phyloP scores from a whole-genome alignment of 2,888 invertebrate genomes.

The Zaprionus lineosus region DNA sequence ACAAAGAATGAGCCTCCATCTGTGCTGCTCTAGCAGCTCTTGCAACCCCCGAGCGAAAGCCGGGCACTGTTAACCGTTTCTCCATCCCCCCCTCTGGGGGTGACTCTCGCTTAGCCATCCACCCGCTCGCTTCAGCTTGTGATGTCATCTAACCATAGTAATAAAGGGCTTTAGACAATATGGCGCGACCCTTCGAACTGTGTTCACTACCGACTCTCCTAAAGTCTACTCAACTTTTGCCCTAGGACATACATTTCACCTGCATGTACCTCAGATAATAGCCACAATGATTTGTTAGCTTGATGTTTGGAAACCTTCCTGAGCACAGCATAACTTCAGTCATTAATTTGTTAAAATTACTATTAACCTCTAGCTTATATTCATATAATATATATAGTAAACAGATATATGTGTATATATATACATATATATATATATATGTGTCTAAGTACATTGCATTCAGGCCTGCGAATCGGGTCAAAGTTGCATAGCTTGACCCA shows the following conservation, averaged over 20 bases:
- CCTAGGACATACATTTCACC: slow-evolving; percentile 26
- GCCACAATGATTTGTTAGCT: slow-evolving; percentile 20
- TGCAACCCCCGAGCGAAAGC: slow-evolving; percentile 51
- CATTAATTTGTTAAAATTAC: no score
- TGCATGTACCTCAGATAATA: slow-evolving; percentile 14
- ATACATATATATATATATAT: not conserved
- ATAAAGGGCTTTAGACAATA: slow-evolving; percentile 63
- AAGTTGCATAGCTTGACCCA: slow-evolving; percentile 69
- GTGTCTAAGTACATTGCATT: not conserved
- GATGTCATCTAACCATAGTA: slow-evolving; percentile 66
- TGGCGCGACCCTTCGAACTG: slow-evolving; percentile 43
- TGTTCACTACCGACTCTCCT: not conserved
- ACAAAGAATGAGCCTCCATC: slow-evolving; percentile 22
- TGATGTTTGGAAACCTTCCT: no score
- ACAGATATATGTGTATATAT: no score
- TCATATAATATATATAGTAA: no score
- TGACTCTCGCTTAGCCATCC: slow-evolving; percentile 9
- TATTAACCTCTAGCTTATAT: no score
- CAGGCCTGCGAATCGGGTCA: slow-evolving; percentile 59
- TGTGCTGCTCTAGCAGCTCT: slow-evolving; percentile 31
- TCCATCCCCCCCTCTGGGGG: slow-evolving; percentile 17
- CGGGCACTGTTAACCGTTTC: slow-evolving; percentile 26
- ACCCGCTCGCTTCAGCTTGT: slow-evolving; percentile 40
- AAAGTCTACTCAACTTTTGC: slow-evolving; percentile 29
- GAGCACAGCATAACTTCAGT: no score